Conservation (phyloP, 2,797 vertebrate species). For the Balearica regulorum region DNA sequence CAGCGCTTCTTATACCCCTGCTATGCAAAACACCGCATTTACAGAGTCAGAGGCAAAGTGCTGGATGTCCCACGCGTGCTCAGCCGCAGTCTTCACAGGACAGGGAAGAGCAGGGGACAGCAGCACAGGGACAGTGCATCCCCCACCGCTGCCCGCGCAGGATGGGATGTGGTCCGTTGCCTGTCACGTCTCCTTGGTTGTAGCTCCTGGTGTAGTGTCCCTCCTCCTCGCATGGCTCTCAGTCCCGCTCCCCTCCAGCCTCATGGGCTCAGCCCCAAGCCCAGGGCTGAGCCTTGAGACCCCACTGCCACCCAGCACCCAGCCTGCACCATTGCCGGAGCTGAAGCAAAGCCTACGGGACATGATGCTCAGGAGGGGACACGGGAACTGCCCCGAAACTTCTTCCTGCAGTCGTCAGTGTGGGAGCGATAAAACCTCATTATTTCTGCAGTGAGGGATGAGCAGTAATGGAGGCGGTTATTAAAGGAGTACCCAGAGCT, state of each 20-base stretch:
- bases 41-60: not conserved
- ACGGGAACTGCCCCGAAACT: not conserved
- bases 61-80: rapidly evolving
- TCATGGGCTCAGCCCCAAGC: not conserved
- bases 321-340: not conserved
- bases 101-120: not conserved
- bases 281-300: not conserved
- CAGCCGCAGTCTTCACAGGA: rapidly evolving
- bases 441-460: too few species aligned
- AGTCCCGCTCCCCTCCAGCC: not conserved
- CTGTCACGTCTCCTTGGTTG: rapidly evolving
- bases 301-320: not conserved
- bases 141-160: too few species aligned
- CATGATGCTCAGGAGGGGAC: rapidly evolving
- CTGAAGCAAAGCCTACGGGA: not conserved
- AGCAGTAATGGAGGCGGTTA: rapidly evolving
- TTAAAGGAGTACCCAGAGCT: not conserved
- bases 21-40: not conserved
- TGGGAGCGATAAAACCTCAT: not conserved
- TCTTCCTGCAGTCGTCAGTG: not conserved
- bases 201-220: not conserved
- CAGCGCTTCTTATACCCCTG: not conserved
- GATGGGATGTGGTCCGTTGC: not conserved
- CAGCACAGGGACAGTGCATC: not conserved
- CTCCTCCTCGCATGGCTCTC: rapidly evolving